Conservation (phyloP, 2,888 invertebrate genomes). For the Selenia dentaria region DNA sequence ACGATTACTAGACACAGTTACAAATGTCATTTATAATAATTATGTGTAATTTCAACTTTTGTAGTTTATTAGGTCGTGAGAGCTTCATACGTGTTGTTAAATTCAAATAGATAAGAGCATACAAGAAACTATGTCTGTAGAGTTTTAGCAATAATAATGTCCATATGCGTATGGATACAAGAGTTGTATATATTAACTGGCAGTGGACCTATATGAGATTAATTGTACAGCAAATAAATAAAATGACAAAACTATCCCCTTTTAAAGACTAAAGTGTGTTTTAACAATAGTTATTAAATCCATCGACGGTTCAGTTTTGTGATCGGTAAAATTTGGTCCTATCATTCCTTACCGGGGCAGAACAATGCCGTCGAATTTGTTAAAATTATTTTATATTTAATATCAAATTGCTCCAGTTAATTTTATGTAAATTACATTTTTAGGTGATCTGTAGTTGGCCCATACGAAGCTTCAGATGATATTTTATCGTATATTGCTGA, state of each 20-base stretch:
- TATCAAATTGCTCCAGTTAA: conserved; percentile 34
- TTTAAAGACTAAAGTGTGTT: conserved; percentile 66
- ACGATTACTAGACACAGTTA: no score
- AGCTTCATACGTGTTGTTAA: conserved; percentile 19
- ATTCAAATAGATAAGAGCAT: conserved; percentile 7
- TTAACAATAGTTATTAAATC: conserved; percentile 49
- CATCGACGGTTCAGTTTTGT: conserved; percentile 60
- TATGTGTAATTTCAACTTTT: conserved; percentile 6
- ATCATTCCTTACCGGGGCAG: conserved; percentile 87
- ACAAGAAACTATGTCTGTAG: not conserved
- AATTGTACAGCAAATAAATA: no score
- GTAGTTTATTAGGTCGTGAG: conserved; percentile 8
- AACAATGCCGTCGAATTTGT: conserved; percentile 46
- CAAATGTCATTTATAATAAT: conserved; percentile 4
- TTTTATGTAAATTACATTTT: conserved; percentile 34
- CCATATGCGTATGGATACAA: no score
- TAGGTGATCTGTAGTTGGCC: conserved; percentile 36
- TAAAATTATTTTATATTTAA: conserved; percentile 52
- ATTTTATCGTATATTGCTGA: conserved; percentile 35
- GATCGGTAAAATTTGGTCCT: conserved; percentile 86
- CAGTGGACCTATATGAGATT: no score
- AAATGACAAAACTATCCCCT: conserved; percentile 45
- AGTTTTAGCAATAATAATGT: no score
- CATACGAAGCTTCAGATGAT: conserved; percentile 31
- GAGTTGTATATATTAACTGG: no score